A percentile compares a stretch with the other conserved stretches of the same genome.
Conservation (phyloP, 2,888 invertebrate species). For the Coenonympha glycerion region DNA sequence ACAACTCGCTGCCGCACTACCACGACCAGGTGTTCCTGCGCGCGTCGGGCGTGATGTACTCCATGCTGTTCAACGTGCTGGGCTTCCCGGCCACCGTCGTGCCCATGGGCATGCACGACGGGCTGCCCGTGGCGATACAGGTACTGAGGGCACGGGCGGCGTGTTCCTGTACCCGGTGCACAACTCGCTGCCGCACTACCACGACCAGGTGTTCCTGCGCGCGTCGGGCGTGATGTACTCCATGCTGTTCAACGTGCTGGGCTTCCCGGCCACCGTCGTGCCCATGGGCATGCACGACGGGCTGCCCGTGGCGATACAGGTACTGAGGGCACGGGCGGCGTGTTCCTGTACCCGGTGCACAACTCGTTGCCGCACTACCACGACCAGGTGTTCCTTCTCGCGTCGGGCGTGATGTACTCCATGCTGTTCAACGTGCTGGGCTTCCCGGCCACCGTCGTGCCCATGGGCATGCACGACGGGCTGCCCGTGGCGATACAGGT, state of each 20-base stretch:
- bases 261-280: slow-evolving; percentile 84
- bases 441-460: too few relatives aligned
- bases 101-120: slow-evolving; percentile 74
- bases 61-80: slow-evolving; percentile 81
- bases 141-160: slow-evolving; percentile 57
- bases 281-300: slow-evolving; percentile 74
- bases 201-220: slow-evolving; percentile 77
- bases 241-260: slow-evolving; percentile 82
- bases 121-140: slow-evolving; percentile 79
- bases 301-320: slow-evolving; percentile 81
- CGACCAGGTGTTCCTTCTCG: too few relatives aligned
- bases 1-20: slow-evolving; percentile 77
- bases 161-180: slow-evolving; percentile 39
- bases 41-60: slow-evolving; percentile 77
- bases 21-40: slow-evolving; percentile 79
- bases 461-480: too few relatives aligned
- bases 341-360: background rate
- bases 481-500: too few relatives aligned
- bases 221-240: slow-evolving; percentile 78
- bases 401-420: too few relatives aligned
- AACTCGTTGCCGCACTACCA: too few relatives aligned
- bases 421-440: too few relatives aligned
- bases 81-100: slow-evolving; percentile 85
- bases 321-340: slow-evolving; percentile 44
- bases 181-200: slow-evolving; percentile 78